Percentiles rank a stretch among this genome's conserved stretches.
Conservation (phyloP, 2,113 vertebrate genomes). For the Seriola aureovittata region DNA sequence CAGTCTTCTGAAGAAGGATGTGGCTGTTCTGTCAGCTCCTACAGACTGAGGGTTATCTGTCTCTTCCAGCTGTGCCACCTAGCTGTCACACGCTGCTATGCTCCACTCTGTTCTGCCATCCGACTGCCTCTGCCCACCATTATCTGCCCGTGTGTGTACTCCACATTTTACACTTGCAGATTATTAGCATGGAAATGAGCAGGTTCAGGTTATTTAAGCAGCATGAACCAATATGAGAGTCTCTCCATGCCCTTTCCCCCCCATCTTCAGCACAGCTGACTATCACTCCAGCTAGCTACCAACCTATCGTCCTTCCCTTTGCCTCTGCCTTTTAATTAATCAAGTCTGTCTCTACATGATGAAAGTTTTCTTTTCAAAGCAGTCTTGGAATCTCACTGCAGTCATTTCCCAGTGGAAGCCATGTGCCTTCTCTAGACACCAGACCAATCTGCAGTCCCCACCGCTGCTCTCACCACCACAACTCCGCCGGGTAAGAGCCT, state of each 20-base stretch:
- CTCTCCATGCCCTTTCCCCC: neutral
- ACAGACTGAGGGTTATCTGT: slow-evolving; percentile 78
- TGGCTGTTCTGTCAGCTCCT: slow-evolving; percentile 71
- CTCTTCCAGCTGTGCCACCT: slow-evolving; percentile 77
- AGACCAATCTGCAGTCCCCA: slow-evolving; percentile 59
- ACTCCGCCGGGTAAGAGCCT: slow-evolving; percentile 68
- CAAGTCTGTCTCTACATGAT: neutral
- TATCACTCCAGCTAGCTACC: neutral
- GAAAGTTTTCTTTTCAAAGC: slow-evolving; percentile 53
- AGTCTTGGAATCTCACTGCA: slow-evolving; percentile 55
- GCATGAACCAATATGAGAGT: slow-evolving; percentile 17
- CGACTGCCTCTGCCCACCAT: slow-evolving; percentile 59
- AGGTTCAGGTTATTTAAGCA: slow-evolving; percentile 50
- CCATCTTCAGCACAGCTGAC: slow-evolving; percentile 20
- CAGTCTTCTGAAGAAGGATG: slow-evolving; percentile 62
- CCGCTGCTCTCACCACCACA: slow-evolving; percentile 32
- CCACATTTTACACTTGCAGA: slow-evolving; percentile 57
- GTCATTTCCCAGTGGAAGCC: slow-evolving; percentile 60
- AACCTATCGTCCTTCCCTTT: neutral
- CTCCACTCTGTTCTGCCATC: slow-evolving; percentile 67
- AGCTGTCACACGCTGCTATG: slow-evolving; percentile 73
- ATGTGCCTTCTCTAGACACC: slow-evolving; percentile 47
- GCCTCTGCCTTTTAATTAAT: slow-evolving; percentile 36
- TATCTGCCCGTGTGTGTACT: slow-evolving; percentile 51
- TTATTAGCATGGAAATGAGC: slow-evolving; percentile 70